Evolutionary conservation across 2,113 vertebrate genomes (phyloP).

Genomic region (Lipophrys pholis): DNA sequence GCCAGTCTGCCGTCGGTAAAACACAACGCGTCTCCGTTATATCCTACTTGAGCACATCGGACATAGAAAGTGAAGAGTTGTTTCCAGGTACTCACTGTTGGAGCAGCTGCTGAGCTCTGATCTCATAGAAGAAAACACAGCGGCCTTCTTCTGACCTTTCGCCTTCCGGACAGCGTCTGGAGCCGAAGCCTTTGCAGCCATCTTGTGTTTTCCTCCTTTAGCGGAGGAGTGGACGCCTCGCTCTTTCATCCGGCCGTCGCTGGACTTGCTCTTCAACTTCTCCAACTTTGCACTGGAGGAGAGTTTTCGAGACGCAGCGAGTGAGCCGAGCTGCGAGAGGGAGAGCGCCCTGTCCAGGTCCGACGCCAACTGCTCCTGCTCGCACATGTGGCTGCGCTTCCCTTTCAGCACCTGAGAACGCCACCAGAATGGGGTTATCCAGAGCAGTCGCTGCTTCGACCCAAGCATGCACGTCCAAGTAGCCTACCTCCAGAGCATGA

Average conservation of each 20-base stretch:
- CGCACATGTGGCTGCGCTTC: conserved; percentile 87
- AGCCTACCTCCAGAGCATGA: conserved; percentile 88
- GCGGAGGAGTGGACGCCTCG: conserved; percentile 79
- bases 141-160: conserved; percentile 89
- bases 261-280: conserved; percentile 79
- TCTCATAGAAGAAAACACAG: conserved; percentile 89
- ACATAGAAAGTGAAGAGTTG: not conserved
- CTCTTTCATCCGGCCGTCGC: conserved; percentile 85
- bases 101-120: conserved; percentile 97
- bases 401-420: conserved; percentile 82
- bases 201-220: conserved; percentile 91
- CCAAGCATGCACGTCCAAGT: not conserved
- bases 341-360: conserved; percentile 95
- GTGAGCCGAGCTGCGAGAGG: conserved; percentile 90
- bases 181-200: conserved; percentile 86
- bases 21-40: too few relatives aligned
- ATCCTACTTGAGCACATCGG: not conserved
- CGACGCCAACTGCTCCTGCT: conserved; percentile 94
- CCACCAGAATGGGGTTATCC: not conserved
- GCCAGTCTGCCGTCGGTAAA: too few relatives aligned
- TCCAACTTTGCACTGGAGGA: conserved; percentile 39
- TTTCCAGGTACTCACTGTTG: conserved; percentile 89
- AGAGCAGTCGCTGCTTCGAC: not conserved
- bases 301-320: conserved; percentile 77
- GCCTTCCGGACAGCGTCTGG: conserved; percentile 86